A percentile compares a stretch with the other conserved stretches of the same genome.
Evolutionary conservation across 2,797 vertebrate genomes (phyloP).

Genomic region (Podarcis lilfordi): DNA sequence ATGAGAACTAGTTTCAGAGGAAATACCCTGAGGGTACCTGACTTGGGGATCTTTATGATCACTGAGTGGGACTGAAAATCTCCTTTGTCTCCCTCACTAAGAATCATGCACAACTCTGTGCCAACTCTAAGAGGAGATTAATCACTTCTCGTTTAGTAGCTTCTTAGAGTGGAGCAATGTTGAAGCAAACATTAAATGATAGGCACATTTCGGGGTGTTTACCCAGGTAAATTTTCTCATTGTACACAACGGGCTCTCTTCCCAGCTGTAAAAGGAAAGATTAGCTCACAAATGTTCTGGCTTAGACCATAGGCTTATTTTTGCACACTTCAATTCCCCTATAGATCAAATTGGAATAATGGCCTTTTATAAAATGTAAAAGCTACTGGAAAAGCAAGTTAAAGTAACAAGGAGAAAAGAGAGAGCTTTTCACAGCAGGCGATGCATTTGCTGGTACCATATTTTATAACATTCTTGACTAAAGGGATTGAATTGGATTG

Average conservation of each 20-base stretch:
- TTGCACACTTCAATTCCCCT: slow-evolving; percentile 41
- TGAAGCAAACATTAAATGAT: background rate
- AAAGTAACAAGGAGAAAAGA: slow-evolving; percentile 35
- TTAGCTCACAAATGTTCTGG: slow-evolving; percentile 16
- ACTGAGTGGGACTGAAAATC: background rate
- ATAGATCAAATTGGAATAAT: slow-evolving; percentile 31
- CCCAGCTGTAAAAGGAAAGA: background rate
- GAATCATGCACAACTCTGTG: background rate
- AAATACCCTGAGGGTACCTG: too few relatives aligned
- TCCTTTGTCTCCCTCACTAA: background rate
- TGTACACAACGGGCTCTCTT: background rate
- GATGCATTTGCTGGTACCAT: slow-evolving; percentile 25
- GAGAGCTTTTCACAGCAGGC: slow-evolving; percentile 41
- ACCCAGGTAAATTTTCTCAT: background rate
- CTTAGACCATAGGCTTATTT: background rate
- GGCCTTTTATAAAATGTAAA: slow-evolving; percentile 15
- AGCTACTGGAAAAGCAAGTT: slow-evolving; percentile 33
- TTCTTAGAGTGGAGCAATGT: background rate
- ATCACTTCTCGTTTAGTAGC: background rate
- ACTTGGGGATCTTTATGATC: background rate
- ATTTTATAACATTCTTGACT: slow-evolving; percentile 43
- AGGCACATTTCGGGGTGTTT: background rate
- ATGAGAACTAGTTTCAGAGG: too few relatives aligned
- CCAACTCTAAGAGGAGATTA: background rate
- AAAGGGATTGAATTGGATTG: slow-evolving; percentile 31